A percentile compares a stretch with the other conserved stretches of the same genome.
Evolutionary conservation across 2,797 vertebrate genomes (phyloP).

Genomic region (Sorex maritimensis): DNA sequence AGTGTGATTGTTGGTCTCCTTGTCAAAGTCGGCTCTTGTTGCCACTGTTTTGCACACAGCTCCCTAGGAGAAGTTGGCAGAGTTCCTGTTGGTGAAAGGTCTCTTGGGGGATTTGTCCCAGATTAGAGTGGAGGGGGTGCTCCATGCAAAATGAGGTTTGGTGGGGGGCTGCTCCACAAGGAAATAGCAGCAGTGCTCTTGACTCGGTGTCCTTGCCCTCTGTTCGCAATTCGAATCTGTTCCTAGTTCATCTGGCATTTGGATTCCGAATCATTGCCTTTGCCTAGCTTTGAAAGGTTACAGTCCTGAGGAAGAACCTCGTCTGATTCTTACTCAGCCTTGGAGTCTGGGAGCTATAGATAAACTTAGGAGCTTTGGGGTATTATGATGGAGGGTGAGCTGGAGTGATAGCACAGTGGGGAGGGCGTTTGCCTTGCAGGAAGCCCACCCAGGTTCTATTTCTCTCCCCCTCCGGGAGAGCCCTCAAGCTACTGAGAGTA

Average conservation of each 20-base stretch:
- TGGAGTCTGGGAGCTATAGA: constrained; percentile 3
- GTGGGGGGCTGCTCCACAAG: constrained; percentile 54
- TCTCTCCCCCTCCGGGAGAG: too few relatives aligned
- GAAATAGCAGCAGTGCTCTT: constrained; percentile 25
- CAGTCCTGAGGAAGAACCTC: not conserved
- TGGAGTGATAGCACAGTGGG: too few relatives aligned
- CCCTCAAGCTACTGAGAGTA: too few relatives aligned
- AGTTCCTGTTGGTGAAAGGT: constrained; percentile 32
- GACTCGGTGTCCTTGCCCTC: constrained; percentile 13
- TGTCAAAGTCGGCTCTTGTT: constrained; percentile 81
- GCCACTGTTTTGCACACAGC: constrained; percentile 68
- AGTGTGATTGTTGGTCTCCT: constrained; percentile 80
- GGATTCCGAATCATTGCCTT: constrained; percentile 62
- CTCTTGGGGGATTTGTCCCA: constrained; percentile 58
- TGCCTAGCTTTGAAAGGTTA: constrained; percentile 53
- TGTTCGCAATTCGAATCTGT: constrained; percentile 62
- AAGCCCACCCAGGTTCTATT: too few relatives aligned
- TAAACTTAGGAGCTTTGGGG: not conserved
- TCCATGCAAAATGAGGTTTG: constrained; percentile 53
- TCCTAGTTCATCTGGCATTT: constrained; percentile 65
- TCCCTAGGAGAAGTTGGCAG: constrained; percentile 71
- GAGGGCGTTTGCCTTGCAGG: too few relatives aligned
- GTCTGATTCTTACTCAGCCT: not conserved
- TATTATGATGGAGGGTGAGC: not conserved
- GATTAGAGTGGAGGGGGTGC: constrained; percentile 68